phyloP scores from a whole-genome alignment of 2,113 vertebrate genomes.

The Holacanthus passer region DNA sequence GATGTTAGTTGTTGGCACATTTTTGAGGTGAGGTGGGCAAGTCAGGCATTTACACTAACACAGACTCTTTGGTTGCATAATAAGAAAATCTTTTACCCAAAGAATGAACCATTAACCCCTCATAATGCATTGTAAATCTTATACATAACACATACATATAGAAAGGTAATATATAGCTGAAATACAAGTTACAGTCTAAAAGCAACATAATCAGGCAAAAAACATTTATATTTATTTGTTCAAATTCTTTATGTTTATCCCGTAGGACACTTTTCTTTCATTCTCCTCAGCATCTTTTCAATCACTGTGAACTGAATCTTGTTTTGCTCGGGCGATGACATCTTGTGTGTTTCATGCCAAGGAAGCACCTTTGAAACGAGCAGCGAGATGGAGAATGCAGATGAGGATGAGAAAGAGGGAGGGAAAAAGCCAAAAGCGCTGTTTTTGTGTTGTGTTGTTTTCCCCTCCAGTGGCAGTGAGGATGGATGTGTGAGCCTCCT shows the following conservation, averaged over 20 bases:
- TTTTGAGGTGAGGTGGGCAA: neutral
- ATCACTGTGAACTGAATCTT: neutral
- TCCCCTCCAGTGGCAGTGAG: neutral
- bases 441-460: constrained; percentile 4
- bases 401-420: neutral
- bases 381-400: neutral
- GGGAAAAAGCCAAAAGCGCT: neutral
- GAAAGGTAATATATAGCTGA: neutral
- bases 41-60: neutral
- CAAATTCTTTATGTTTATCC: neutral
- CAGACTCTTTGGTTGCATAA: neutral
- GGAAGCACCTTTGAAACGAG: neutral
- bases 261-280: neutral
- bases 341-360: neutral
- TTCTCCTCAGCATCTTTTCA: neutral
- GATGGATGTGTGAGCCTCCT: constrained; percentile 25
- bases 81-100: neutral
- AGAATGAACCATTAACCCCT: neutral
- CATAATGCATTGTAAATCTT: no score
- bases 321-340: neutral
- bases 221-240: no score
- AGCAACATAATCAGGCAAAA: neutral
- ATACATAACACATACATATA: no score
- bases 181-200: neutral
- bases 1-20: neutral